Base-by-base conservation (phyloP, 2,888 invertebrate genomes). In the Amphiduros pacificus region DNA sequence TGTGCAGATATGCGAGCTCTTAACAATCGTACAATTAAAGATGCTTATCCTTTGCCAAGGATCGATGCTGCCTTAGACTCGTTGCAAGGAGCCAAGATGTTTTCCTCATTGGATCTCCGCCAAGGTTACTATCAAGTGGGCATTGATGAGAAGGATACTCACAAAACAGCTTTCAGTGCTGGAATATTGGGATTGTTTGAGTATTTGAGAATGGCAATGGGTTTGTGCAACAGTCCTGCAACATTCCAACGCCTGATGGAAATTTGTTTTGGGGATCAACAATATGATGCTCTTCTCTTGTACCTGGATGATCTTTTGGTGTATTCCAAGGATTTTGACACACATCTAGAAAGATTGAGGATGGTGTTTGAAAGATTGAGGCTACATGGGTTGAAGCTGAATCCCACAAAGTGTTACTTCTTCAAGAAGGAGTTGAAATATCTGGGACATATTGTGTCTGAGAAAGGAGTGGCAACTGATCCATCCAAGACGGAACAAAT, bases 81-180 rank as follows among this genome's bases (percentile, higher is more conserved):
- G 11, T 52, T 71, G 24, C 24, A 66, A 9, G 72, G 71, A 0
- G 59, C 64, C 2, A 9, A 52, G 14, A 69, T 58, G 61, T 72
- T 71, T 48, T 59, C 55, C 20, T 60, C 59, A 2, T 56, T 72
- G 9, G 72, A 73, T 56, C 50, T 70, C 20, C 57, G 41, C 11
- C 50, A 55, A 17, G 70, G 71, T 11, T 72, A 72, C 55, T 72
- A 69, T 70, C 73, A 73, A 49, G 63, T 73, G 1, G 67, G 60
- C 14, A 51, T 69, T 27, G 58, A 61, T 9, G 54, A 48, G n/a
- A 54, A 59, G 5, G 69, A 66, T 52, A 57, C 54, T 41, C 24
- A 41, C 5, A 73, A 71, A 62, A 66, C 71, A 6, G 71, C 70
- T n/a, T 70, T 72, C 60, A 54, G 14, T 6, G 64, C 66, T 17